Base-by-base conservation (phyloP, 2,888 invertebrate species). In the Leucoma salicis region DNA sequence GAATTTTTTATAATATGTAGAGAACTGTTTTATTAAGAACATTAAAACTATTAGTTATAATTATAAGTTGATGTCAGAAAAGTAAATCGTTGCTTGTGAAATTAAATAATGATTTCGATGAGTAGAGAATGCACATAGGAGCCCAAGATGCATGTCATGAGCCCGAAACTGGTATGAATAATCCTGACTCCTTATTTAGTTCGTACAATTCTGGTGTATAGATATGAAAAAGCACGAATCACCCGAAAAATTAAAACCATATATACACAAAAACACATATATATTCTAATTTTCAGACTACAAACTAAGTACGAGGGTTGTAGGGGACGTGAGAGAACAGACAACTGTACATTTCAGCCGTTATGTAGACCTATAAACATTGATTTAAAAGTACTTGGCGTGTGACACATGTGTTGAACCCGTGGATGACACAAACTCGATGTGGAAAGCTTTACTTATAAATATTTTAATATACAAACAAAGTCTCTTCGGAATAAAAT, bases 391-490 rank as follows among this genome's bases (percentile, higher is more conserved):
- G 46, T 43, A 39, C 24, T 33, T 38, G 41, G 46, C 46, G 53
- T 59, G 57, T 59, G 42, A 59, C 60, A 54, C 57, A 55, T 29
- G 40, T 39, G 36, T 34, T 46, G 41, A 45, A 48, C 46, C 49
- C 46, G 46, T 38, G 34, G 45, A 56, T 47, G 42, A 49, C 42
- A 50, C 49, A 48, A 46, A 39, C 42, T 42, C 47, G 47, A 44
- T 33, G 43, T 36, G 51, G 34, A 27, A 45, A 45, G 37, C 46
- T 52, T 54, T 50, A 50, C 59, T 60, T 50, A 52, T 8, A 60
- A 57, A 59, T 13, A 47, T 14, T 14, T 33, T 33, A 12, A 12
- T 2, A n/a, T n/a, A n/a, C n/a, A n/a, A n/a, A n/a, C n/a, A n/a
- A n/a, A n/a, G n/a, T n/a, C n/a, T n/a, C n/a, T n/a, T n/a, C n/a